These are phyloP conservation scores for Acipenser ruthenus DNA, from an alignment of 2,797 vertebrate genomes.

Conservation along the genomic window DNA sequence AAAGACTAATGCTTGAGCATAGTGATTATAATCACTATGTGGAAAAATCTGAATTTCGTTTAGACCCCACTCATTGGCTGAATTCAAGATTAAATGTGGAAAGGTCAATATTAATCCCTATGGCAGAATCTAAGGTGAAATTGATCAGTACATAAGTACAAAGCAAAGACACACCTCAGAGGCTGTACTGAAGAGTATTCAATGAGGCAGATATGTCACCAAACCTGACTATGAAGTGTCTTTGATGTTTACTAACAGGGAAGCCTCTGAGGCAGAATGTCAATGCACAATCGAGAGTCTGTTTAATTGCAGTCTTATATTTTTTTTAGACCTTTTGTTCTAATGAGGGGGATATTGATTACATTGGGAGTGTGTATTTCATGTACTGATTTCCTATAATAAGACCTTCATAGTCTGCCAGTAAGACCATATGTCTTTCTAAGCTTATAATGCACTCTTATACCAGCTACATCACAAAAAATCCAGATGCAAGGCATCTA, in stretches of 20 bases:
- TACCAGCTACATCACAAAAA: too few relatives aligned
- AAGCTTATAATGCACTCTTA: not conserved
- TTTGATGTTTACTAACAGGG: constrained; percentile 1
- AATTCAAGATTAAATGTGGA: constrained; percentile 1
- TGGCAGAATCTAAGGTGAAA: constrained; percentile 5
- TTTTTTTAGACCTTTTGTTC: constrained; percentile 1
- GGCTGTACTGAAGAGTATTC: not conserved
- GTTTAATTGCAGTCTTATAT: constrained; percentile 5
- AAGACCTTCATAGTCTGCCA: not conserved
- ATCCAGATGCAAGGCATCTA: too few relatives aligned
- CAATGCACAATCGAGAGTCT: not conserved
- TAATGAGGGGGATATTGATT: constrained; percentile 2
- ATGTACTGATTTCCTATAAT: not conserved
- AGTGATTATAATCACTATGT: not conserved
- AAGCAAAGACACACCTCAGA: not conserved
- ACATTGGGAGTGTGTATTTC: not conserved
- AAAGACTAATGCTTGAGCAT: not conserved
- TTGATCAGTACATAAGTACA: not conserved
- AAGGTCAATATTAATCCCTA: constrained; percentile 14
- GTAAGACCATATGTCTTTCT: not conserved
- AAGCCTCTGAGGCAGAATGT: not conserved
- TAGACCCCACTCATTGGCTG: not conserved
- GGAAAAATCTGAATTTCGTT: not conserved
- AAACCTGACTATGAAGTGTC: not conserved
- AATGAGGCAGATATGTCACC: not conserved